Evolutionary conservation across 2,797 vertebrate genomes (phyloP).

Genomic region (Chelon auratus): DNA sequence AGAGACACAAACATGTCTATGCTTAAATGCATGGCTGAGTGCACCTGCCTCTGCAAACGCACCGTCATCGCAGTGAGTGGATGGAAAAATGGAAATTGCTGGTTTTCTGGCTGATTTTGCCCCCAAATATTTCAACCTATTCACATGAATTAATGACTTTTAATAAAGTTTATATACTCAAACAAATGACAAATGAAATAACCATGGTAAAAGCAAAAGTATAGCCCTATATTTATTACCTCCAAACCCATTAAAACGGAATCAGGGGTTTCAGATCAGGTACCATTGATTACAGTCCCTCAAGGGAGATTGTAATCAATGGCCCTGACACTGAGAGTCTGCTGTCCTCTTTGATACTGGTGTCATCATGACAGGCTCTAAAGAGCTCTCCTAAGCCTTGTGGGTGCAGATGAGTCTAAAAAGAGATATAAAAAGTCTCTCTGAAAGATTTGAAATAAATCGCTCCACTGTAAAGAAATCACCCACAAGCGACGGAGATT

Average conservation of each 20-base stretch:
- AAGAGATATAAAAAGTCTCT: neutral
- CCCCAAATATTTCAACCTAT: neutral
- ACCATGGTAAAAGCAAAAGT: too few relatives aligned
- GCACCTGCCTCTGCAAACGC: neutral
- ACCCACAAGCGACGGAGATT: neutral
- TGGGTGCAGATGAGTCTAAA: too few relatives aligned
- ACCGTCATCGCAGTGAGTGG: neutral
- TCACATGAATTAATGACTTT: neutral
- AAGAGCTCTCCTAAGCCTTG: neutral
- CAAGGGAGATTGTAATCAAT: too few relatives aligned
- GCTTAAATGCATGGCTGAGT: conserved; percentile 1
- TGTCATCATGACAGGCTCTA: neutral
- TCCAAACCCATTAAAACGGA: too few relatives aligned
- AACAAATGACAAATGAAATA: neutral
- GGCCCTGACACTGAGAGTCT: too few relatives aligned
- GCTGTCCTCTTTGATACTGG: too few relatives aligned
- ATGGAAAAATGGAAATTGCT: neutral
- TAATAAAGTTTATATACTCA: neutral
- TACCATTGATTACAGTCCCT: too few relatives aligned
- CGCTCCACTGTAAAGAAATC: neutral
- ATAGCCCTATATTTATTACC: too few relatives aligned
- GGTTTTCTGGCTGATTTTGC: neutral
- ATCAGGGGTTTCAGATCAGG: too few relatives aligned
- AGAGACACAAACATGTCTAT: conserved; percentile 34
- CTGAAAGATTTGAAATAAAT: too few relatives aligned